Evolutionary conservation across 2,113 vertebrate genomes (phyloP).

Genomic region (Thryonomys swinderianus): DNA sequence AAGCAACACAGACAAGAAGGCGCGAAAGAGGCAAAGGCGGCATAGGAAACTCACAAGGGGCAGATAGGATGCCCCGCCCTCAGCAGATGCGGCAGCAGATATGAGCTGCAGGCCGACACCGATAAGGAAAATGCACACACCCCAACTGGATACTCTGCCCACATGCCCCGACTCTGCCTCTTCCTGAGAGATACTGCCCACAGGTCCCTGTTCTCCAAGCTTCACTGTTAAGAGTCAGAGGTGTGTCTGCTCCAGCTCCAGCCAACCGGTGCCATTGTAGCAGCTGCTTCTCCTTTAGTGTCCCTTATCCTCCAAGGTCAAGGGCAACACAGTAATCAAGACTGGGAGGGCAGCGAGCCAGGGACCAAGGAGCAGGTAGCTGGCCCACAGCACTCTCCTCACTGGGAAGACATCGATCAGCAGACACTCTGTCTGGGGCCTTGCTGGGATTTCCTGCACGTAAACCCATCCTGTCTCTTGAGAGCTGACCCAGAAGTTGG

Average conservation of each 20-base stretch:
- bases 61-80: not conserved
- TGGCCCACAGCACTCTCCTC: not conserved
- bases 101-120: not conserved
- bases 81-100: not conserved
- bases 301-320: not conserved
- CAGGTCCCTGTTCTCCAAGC: not conserved
- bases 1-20: constrained; percentile 39
- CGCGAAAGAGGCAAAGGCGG: not conserved
- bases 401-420: not conserved
- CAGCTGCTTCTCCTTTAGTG: not conserved
- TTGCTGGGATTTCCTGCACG: not conserved
- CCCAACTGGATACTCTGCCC: fast-evolving
- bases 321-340: not conserved
- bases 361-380: no score
- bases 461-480: not conserved
- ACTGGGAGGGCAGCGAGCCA: not conserved
- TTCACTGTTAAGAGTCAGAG: not conserved
- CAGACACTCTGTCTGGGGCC: not conserved
- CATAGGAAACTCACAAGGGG: not conserved
- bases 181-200: not conserved
- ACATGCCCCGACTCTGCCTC: not conserved
- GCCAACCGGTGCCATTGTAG: fast-evolving
- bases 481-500: not conserved
- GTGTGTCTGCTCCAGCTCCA: not conserved
- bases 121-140: not conserved